Evolutionary conservation across 2,797 vertebrate genomes (phyloP), one percentile per base, ranked within the genome.

Genomic region (Champsocephalus gunnari): DNA sequence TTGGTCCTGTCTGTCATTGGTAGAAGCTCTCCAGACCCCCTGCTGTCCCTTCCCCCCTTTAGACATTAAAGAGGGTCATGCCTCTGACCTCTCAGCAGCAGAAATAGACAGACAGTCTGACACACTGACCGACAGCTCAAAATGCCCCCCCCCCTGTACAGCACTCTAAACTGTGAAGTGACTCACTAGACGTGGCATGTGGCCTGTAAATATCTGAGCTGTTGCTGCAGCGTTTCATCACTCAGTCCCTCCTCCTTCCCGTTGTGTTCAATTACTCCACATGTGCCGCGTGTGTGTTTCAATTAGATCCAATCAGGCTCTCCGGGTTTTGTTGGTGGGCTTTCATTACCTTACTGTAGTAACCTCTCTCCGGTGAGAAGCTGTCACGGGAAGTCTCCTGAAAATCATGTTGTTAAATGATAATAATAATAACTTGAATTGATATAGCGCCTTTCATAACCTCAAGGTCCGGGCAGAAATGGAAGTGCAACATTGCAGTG

Each of bases 121-220:
- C 87, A 88, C 86, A 88, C 76, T 90, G 86, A 92, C 90, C 86
- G 47, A 85, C 84, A 83, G 76, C 85, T 86, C 87, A 73, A 68
- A 81, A 86, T 38, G 68, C 61, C 65, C 48, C 8, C 48, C 50
- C 55, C n/a, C 51, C 38, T n/a, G 70, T 45, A 9, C 73, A 48
- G 51, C 82, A 72, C 91, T 93, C 90, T 91, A 92, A 92, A 86
- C 87, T 90, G 91, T 88, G 79, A 77, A 79, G 80, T 90, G 90
- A 90, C 88, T 90, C 61, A 1, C 68, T 47, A 34, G 49, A 54
- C 66, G 73, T 85, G 83, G 84, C 81, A 88, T 91, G 84, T 90
- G 62, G 51, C 77, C 87, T 87, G 71, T 89, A 86, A 90, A 90
- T 91, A 88, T 87, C 86, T 66, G 80, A 77, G 78, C 85, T 89